Conservation (phyloP, 2,888 invertebrate genomes). For the Dicycla oo region DNA sequence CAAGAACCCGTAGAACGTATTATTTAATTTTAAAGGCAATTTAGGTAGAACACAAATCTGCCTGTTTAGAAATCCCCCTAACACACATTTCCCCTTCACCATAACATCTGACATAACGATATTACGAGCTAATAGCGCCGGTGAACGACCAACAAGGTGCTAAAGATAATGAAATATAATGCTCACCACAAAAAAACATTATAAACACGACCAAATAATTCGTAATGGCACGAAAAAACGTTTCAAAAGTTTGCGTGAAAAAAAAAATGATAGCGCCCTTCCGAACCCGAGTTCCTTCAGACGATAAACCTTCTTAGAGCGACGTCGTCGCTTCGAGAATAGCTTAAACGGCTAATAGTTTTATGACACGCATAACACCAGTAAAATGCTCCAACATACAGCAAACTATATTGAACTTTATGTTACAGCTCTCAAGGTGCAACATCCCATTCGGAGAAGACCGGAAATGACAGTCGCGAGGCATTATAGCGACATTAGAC, state of each 20-base stretch:
- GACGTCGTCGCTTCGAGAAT: slow-evolving; percentile 86
- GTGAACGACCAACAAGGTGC: slow-evolving; percentile 82
- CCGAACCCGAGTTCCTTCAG: slow-evolving; percentile 78
- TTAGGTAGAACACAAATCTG: slow-evolving; percentile 44
- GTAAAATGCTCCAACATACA: slow-evolving; percentile 68
- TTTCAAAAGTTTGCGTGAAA: slow-evolving; percentile 78
- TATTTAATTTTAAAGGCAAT: not conserved
- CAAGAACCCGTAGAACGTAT: not conserved
- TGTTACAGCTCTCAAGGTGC: slow-evolving; percentile 69
- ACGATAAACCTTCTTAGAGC: slow-evolving; percentile 81
- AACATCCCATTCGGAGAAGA: slow-evolving; percentile 57
- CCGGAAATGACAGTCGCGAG: slow-evolving; percentile 86
- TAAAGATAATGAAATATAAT: slow-evolving; percentile 87
- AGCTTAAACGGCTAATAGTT: slow-evolving; percentile 90
- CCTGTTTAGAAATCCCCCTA: slow-evolving; percentile 33
- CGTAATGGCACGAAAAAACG: slow-evolving; percentile 85
- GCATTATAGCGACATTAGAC: slow-evolving; percentile 86
- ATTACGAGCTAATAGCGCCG: slow-evolving; percentile 61
- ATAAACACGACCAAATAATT: slow-evolving; percentile 83
- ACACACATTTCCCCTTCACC: slow-evolving; percentile 51
- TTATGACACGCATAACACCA: slow-evolving; percentile 89
- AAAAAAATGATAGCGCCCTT: slow-evolving; percentile 82
- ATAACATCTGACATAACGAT: slow-evolving; percentile 63
- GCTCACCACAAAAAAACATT: slow-evolving; percentile 76
- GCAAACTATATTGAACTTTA: slow-evolving; percentile 75